Percentiles rank a stretch among this genome's conserved stretches.
These are phyloP conservation scores for Gasterosteus nipponicus DNA, from an alignment of 2,113 vertebrate species.

Conservation along the genomic window DNA sequence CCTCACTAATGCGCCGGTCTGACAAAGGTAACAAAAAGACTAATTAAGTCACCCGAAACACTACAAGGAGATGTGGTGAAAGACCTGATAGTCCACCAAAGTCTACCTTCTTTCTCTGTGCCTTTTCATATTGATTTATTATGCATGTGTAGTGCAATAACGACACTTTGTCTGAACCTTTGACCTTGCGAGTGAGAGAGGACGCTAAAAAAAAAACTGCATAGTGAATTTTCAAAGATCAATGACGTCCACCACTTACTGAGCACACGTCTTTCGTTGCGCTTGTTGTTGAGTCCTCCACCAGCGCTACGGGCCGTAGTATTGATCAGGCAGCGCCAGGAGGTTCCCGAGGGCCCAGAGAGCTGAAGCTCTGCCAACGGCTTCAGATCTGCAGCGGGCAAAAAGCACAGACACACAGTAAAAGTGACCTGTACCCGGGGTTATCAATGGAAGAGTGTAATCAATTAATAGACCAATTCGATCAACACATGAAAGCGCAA, in stretches of 20 bases:
- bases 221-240: neutral
- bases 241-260: neutral
- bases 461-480: neutral
- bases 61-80: neutral
- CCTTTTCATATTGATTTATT: neutral
- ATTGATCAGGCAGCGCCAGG: constrained; percentile 29
- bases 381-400: constrained; percentile 32
- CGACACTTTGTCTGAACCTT: neutral
- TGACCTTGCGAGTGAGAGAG: neutral
- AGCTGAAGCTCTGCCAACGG: constrained; percentile 36
- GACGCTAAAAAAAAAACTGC: neutral
- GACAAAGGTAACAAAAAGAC: neutral
- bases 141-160: too few species aligned
- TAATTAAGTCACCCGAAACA: neutral
- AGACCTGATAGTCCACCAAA: neutral
- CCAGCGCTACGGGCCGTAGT: neutral
- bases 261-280: constrained; percentile 5
- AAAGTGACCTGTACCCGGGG: neutral
- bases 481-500: neutral
- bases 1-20: neutral
- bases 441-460: too few species aligned
- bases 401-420: neutral
- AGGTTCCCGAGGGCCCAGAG: constrained; percentile 27
- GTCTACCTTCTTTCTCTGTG: neutral
- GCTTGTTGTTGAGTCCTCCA: constrained; percentile 10